Evolutionary conservation across 2,797 vertebrate genomes (phyloP).

Genomic region (Morus bassanus): DNA sequence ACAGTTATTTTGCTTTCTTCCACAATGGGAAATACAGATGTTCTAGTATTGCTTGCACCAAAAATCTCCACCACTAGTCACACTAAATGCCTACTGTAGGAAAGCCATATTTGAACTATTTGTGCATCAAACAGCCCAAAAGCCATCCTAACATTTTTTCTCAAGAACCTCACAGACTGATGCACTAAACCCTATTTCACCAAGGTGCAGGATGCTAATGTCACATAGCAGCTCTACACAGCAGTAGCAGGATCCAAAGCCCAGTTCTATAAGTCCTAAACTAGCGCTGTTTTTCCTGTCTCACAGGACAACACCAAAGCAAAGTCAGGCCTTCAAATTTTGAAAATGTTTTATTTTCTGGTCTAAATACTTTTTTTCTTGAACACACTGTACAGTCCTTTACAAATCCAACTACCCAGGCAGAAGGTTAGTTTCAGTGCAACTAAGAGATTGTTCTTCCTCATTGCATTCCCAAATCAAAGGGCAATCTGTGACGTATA

Average conservation of each 20-base stretch:
- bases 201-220: neutral
- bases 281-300: neutral
- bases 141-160: neutral
- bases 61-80: neutral
- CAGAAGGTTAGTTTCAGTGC: neutral
- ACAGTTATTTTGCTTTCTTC: neutral
- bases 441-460: neutral
- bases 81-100: fast-evolving
- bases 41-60: neutral
- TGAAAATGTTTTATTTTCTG: neutral
- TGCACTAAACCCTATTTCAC: neutral
- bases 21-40: neutral
- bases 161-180: neutral
- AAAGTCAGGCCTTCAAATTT: neutral
- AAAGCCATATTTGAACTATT: neutral
- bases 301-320: neutral
- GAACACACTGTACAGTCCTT: neutral
- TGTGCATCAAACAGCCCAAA: neutral
- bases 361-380: neutral
- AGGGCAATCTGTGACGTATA: neutral
- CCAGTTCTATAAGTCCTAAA: neutral
- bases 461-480: slow-evolving; percentile 16
- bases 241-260: neutral
- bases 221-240: neutral
- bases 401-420: neutral